Evolutionary conservation across 1,140 invertebrate genomes (phyloP).

Genomic region (Ceratina australensis): DNA sequence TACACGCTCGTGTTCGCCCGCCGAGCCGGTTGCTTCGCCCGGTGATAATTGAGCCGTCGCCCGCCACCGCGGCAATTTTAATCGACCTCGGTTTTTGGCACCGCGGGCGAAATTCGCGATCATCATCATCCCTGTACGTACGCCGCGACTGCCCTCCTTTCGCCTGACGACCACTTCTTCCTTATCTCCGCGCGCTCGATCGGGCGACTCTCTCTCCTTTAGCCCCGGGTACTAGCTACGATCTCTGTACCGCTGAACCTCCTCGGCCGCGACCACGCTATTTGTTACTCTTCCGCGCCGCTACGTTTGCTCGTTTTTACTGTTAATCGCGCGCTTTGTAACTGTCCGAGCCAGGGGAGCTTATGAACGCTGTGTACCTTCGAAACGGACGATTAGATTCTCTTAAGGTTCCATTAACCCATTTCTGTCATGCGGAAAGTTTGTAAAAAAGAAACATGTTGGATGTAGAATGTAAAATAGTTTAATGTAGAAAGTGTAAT

Average conservation of each 20-base stretch:
- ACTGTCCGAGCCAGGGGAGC: constrained; percentile 8
- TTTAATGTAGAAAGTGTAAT: too few relatives aligned
- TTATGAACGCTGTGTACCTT: background rate
- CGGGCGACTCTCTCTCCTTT: background rate
- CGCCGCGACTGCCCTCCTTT: constrained; percentile 11
- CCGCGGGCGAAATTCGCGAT: constrained; percentile 40
- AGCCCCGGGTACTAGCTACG: background rate
- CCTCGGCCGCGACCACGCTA: background rate
- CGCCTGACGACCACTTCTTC: background rate
- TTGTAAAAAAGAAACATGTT: too few relatives aligned
- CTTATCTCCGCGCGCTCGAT: constrained; percentile 28
- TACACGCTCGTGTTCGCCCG: constrained; percentile 12
- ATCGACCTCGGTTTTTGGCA: constrained; percentile 54
- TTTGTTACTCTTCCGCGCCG: constrained; percentile 20
- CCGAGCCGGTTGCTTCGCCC: constrained; percentile 5
- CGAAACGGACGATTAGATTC: constrained; percentile 24
- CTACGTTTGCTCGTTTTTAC: constrained; percentile 29
- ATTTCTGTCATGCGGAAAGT: constrained; percentile 1
- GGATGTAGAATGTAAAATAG: too few relatives aligned
- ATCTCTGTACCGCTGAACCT: background rate
- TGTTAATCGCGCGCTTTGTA: constrained; percentile 48
- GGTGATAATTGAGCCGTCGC: constrained; percentile 71
- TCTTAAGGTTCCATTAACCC: constrained; percentile 21
- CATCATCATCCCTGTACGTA: background rate
- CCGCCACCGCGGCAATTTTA: constrained; percentile 63